These are phyloP conservation scores for Scaptomyza caliginosa DNA, from an alignment of 2,888 invertebrate genomes.

Conservation along the genomic window DNA sequence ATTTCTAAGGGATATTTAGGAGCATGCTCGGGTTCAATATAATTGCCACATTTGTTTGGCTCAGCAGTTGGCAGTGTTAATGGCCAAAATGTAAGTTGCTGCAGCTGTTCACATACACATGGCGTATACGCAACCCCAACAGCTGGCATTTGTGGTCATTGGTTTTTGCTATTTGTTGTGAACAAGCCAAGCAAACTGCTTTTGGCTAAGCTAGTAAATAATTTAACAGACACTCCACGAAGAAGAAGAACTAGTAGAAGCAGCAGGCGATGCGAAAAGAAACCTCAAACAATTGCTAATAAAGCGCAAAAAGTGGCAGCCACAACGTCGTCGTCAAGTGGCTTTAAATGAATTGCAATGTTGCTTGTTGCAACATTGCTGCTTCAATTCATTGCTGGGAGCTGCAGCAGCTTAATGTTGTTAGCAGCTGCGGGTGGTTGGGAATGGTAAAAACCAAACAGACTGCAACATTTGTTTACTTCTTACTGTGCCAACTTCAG, in stretches of 20 bases:
- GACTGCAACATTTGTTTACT: constrained; percentile 67
- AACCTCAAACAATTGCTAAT: constrained; percentile 22
- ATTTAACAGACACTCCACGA: constrained; percentile 11
- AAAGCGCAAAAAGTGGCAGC: constrained; percentile 33
- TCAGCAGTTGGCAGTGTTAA: constrained; percentile 3
- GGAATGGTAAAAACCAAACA: constrained; percentile 19
- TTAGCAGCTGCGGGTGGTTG: constrained; percentile 22
- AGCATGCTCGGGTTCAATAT: constrained; percentile 18
- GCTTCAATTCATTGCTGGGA: constrained; percentile 35
- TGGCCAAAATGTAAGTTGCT: constrained; percentile 5
- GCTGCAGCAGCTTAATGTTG: constrained; percentile 31
- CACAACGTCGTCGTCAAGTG: constrained; percentile 42
- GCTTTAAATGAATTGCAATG: constrained; percentile 57
- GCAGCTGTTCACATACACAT: constrained; percentile 26
- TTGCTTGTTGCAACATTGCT: constrained; percentile 39
- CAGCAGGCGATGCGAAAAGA: too few relatives aligned
- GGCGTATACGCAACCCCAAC: constrained; percentile 27
- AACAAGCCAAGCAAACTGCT: not conserved
- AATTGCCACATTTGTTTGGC: constrained; percentile 24
- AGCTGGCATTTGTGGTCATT: constrained; percentile 12
- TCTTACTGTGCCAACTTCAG: constrained; percentile 50
- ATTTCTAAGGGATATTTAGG: constrained; percentile 3
- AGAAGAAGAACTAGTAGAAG: too few relatives aligned
- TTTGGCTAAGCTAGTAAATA: constrained; percentile 15
- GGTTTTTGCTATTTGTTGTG: constrained; percentile 1